phyloP scores from a whole-genome alignment of 2,113 vertebrate species.

The Oryzias celebensis region DNA sequence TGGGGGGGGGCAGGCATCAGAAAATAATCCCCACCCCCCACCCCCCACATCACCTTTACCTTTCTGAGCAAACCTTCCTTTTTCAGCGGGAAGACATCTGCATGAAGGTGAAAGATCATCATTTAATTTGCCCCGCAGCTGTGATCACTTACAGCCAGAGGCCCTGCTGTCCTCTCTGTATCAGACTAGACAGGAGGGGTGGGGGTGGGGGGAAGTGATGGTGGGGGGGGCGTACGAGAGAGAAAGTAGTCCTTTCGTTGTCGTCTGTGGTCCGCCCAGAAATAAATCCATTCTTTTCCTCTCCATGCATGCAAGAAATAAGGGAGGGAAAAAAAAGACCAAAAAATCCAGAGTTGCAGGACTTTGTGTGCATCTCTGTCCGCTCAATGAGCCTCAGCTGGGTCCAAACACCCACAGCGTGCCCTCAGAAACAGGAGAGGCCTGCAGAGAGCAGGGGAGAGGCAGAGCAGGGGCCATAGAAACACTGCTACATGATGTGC shows the following conservation, averaged over 20 bases:
- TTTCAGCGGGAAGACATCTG: conserved; percentile 38
- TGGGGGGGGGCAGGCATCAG: conserved; percentile 37
- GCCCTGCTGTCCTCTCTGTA: conserved; percentile 68
- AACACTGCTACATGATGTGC: conserved; percentile 90
- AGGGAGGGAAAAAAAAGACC: background rate
- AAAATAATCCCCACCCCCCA: conserved; percentile 1
- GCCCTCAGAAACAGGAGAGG: conserved; percentile 48
- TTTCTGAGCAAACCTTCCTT: conserved; percentile 38
- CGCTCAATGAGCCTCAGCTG: conserved; percentile 50
- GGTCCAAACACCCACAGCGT: conserved; percentile 68
- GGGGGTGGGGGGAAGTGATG: conserved; percentile 7
- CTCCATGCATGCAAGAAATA: conserved; percentile 24
- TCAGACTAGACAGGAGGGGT: conserved; percentile 42
- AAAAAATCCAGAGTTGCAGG: conserved; percentile 37
- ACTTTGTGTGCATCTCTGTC: conserved; percentile 16
- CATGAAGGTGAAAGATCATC: conserved; percentile 68
- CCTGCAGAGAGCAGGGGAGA: conserved; percentile 29
- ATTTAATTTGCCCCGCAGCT: conserved; percentile 81
- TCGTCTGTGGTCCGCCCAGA: conserved; percentile 47
- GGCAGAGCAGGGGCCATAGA: conserved; percentile 69
- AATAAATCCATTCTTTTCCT: conserved; percentile 58
- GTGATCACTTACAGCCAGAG: conserved; percentile 79
- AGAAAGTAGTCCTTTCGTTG: conserved; percentile 51
- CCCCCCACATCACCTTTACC: conserved; percentile 38
- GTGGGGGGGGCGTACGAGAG: background rate